Evolutionary conservation across 2,888 invertebrate species (phyloP), one percentile per base, ranked within the genome.

Genomic region (Orchesellides sinensis): DNA sequence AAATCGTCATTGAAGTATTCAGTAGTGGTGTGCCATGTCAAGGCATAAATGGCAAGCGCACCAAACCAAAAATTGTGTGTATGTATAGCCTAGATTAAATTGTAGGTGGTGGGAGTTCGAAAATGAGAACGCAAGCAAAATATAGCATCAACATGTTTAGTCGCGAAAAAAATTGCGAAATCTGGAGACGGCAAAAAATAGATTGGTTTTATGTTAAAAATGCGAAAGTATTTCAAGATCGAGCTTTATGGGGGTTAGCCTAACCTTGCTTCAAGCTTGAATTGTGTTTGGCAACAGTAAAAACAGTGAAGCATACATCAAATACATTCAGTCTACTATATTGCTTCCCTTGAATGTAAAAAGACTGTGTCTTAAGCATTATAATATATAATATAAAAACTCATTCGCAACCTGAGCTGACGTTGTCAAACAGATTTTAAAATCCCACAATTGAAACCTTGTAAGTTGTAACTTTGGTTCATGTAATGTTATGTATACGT

Each of bases 221-320:
- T 10, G 40, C 17, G 32, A 74, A 65, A 17, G 52, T 61, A 72
- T 74, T 74, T 74, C 74, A 74, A 74, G 74, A 74, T 23, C 74
- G 65, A 66, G 19, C 14, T 40, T 17, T 54, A 8, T n/a, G n/a
- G 17, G 65, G 61, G 49, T 14, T 47, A 49, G 29, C 23, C 47
- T 65, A 74, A 74, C 74, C 74, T 74, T 74, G 72, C 61, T 29
- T 54, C 21, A 12, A 63, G 47, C 63, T 21, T 14, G 2, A 1
- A n/a, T 40, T 40, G 40, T 2, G 10, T 32, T 32, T 32, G 32
- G 6, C 32, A 40, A 10, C n/a, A 29, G 59, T 17, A 47, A 19
- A 68, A 49, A n/a, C 40, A 40, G 10, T 40, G 40, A 2, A 40
- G 4, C 2, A 14, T 40, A n/a, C n/a, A 6, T 35, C 17, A 19